Evolutionary conservation across 2,888 invertebrate species (phyloP).

Genomic region (Zygogramma bicolorata): DNA sequence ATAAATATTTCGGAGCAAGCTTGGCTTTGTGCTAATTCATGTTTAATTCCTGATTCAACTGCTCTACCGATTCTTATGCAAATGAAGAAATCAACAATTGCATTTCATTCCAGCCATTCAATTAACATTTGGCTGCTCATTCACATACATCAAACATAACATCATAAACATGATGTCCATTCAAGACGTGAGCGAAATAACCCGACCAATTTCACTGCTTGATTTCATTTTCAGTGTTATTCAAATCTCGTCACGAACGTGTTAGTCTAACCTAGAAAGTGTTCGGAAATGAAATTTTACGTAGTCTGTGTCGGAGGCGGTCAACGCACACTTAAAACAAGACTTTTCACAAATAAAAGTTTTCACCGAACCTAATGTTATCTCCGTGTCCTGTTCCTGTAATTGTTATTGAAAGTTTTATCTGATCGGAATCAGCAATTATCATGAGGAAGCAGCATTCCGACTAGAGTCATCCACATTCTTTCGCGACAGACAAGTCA

Average conservation of each 20-base stretch:
- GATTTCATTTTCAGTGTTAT: constrained; percentile 21
- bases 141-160: not conserved
- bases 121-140: not conserved
- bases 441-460: not conserved
- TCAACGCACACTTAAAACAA: constrained; percentile 2
- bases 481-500: not conserved
- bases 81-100: not conserved
- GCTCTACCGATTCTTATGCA: not conserved
- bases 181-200: constrained; percentile 3
- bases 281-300: constrained; percentile 9
- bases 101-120: not conserved
- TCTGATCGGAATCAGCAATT: constrained; percentile 13
- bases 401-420: constrained; percentile 14
- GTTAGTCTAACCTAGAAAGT: constrained; percentile 20
- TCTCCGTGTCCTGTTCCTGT: constrained; percentile 18
- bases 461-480: not conserved
- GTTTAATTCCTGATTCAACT: not conserved
- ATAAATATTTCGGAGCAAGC: too few relatives aligned
- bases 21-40: too few relatives aligned
- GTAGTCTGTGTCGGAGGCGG: constrained; percentile 12
- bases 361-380: constrained; percentile 22
- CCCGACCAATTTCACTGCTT: constrained; percentile 16
- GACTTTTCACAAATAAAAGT: constrained; percentile 10
- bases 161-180: not conserved
- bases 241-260: constrained; percentile 13